A percentile compares a stretch with the other conserved stretches of the same genome.
These are phyloP conservation scores for Ochotona princeps DNA, from an alignment of 2,113 vertebrate genomes.

Conservation along the genomic window DNA sequence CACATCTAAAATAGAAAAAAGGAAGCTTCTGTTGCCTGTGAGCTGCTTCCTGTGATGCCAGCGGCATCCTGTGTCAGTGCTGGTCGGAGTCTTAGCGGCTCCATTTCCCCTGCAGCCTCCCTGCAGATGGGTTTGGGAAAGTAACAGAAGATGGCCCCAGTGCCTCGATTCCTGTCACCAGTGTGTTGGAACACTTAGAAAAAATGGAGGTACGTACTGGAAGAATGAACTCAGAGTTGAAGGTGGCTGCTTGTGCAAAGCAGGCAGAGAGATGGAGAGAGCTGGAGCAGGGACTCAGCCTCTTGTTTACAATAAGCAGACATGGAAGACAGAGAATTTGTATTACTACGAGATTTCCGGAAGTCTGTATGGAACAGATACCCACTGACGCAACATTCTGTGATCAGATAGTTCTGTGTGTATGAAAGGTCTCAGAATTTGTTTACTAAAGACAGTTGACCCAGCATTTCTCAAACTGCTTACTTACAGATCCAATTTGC, in stretches of 20 bases:
- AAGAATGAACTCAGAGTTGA: not conserved
- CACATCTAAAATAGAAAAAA: constrained; percentile 32
- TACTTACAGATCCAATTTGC: not conserved
- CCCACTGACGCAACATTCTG: not conserved
- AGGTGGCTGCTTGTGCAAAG: not conserved
- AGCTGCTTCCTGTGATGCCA: too few relatives aligned
- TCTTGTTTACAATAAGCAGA: not conserved
- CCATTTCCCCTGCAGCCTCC: too few relatives aligned
- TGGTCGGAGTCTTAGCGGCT: too few relatives aligned
- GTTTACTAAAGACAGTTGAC: not conserved
- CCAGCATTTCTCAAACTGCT: not conserved
- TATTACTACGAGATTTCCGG: not conserved
- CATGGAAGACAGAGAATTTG: not conserved
- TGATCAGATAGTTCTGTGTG: not conserved
- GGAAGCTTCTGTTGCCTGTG: too few relatives aligned
- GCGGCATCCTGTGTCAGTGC: too few relatives aligned
- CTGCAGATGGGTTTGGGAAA: too few relatives aligned
- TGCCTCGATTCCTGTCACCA: too few relatives aligned
- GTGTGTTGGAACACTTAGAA: not conserved
- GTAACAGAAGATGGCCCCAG: too few relatives aligned
- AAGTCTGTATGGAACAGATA: not conserved
- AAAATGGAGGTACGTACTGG: not conserved
- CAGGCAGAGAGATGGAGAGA: not conserved
- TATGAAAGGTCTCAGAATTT: not conserved
- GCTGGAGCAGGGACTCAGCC: not conserved